These are phyloP conservation scores for Priocnemis perturbator DNA, from an alignment of 2,888 invertebrate genomes.

Conservation along the genomic window DNA sequence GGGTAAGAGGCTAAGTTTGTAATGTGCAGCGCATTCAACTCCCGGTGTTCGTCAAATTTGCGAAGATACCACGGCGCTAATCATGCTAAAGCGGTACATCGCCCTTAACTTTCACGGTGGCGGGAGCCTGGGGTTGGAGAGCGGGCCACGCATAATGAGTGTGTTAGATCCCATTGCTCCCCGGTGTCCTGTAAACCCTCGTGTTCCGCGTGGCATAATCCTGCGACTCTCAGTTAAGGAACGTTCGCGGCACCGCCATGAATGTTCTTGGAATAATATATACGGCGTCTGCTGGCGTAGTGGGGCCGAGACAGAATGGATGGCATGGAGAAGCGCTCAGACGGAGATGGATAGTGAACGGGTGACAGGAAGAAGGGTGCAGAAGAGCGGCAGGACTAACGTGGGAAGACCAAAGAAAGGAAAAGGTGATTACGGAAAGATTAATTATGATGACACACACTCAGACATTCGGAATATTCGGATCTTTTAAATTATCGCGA, in stretches of 20 bases:
- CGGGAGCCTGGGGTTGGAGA: not conserved
- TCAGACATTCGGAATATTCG: not conserved
- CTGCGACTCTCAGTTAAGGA: constrained; percentile 39
- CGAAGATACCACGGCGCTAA: constrained; percentile 1
- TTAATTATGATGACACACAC: not conserved
- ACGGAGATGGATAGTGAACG: not conserved
- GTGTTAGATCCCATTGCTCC: constrained; percentile 36
- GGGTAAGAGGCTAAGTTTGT: not conserved
- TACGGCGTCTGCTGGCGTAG: not conserved
- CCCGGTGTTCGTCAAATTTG: not conserved
- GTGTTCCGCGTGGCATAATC: constrained; percentile 32
- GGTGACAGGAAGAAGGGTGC: not conserved
- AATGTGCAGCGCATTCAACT: not conserved
- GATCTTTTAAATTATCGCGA: not conserved
- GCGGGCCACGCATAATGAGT: constrained; percentile 36
- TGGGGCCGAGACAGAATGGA: not conserved
- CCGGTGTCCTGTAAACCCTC: constrained; percentile 33
- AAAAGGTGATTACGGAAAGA: not conserved
- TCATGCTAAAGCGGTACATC: constrained; percentile 6
- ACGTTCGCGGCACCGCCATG: constrained; percentile 23
- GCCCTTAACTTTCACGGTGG: not conserved
- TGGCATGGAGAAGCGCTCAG: not conserved
- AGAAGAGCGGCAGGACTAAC: not conserved
- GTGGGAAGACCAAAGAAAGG: not conserved
- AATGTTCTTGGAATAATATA: constrained; percentile 1